Evolutionary conservation across 1,140 invertebrate species (phyloP), one percentile per base, ranked within the genome.

Genomic region (Tribolium madens): DNA sequence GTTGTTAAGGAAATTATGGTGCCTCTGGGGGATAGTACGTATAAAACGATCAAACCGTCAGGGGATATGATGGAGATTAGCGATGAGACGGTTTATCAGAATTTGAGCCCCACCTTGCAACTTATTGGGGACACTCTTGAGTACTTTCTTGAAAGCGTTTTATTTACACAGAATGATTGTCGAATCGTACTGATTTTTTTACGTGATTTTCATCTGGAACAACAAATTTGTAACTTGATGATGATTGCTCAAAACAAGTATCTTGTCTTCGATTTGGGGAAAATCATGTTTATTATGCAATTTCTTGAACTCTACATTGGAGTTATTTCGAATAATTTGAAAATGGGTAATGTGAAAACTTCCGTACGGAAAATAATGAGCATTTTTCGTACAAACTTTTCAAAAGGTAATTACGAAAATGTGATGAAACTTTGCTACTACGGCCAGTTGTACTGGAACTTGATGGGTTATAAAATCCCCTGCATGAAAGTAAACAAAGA

Each of bases 71-170:
- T 73, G 71, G 85, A 87, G 79, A 87, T 90, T 12, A 87, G 87
- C 17, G 88, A 89, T 80, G 82, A 87, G 47, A 85, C 88, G 17
- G 83, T 91, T 75, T 86, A 89, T 69, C 86, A 87, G 36, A 84
- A 88, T 26, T 79, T 91, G 0, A 86, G 87, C 4, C 86, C 89
- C 0, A 87, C 88, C 0, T 53, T 91, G 15, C 87, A 88, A 77
- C 76, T 91, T 14, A 87, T 87, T 31, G 81, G 78, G 14, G 82
- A 83, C 77, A 84, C 85, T 69, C 80, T 85, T 14, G 83, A 85
- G 75, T 82, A 84, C 77, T 86, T 81, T 10, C 78, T 84, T 33
- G 78, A 84, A 48, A 76, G 48, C 64, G 47, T 69, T 31, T 21
- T 60, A 64, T 76, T 64, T 15, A 26, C 48, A 15, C 42, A 69